A percentile compares a stretch with the other conserved stretches of the same genome.
Conservation (phyloP, 2,113 vertebrate species). For the Gallinago paraguaiae region DNA sequence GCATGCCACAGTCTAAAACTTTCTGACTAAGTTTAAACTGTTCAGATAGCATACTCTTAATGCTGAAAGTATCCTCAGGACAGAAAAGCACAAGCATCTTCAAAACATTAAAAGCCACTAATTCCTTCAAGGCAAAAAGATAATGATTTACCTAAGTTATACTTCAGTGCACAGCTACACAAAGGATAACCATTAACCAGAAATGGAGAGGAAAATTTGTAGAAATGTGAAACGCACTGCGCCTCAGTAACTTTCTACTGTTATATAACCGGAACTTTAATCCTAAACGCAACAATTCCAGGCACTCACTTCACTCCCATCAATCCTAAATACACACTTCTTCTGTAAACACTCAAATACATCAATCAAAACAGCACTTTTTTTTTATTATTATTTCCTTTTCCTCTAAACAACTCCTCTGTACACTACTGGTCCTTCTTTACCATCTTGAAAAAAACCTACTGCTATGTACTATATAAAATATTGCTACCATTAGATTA, state of each 20-base stretch:
- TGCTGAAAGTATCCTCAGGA: background rate
- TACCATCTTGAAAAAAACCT: background rate
- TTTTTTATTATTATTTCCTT: background rate
- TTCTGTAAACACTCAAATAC: background rate
- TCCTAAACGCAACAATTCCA: background rate
- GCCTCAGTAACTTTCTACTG: background rate
- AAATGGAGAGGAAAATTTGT: background rate
- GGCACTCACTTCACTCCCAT: background rate
- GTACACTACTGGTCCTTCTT: background rate
- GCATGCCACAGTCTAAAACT: too few relatives aligned
- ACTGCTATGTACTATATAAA: background rate
- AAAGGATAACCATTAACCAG: constrained; percentile 32
- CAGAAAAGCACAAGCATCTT: background rate
- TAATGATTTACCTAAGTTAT: background rate
- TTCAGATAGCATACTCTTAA: background rate
- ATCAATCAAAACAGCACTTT: background rate
- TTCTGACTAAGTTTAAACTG: background rate
- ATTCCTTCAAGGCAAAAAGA: background rate
- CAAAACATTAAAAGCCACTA: background rate
- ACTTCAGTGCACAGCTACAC: background rate
- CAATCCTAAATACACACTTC: background rate
- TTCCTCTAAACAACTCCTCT: background rate
- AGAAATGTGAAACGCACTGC: background rate
- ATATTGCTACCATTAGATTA: background rate
- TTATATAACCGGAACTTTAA: background rate